Evolutionary conservation across 2,888 invertebrate genomes (phyloP).

Genomic region (Diploptera punctata): DNA sequence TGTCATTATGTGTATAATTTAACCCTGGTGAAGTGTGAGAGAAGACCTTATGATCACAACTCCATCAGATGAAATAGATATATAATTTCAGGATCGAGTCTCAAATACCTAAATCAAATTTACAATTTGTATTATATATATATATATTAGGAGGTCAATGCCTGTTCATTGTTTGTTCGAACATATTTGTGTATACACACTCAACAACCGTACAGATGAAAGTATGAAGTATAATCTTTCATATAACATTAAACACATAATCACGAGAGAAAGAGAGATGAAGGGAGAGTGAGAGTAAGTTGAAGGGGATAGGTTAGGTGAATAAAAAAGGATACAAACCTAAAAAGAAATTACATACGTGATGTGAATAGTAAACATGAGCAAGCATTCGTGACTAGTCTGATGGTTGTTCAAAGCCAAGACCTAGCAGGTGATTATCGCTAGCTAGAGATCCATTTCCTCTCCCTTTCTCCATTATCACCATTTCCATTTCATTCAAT

Average conservation of each 20-base stretch:
- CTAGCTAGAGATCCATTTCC: neutral
- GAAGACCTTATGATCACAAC: too few relatives aligned
- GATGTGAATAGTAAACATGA: conserved; percentile 13
- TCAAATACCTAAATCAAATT: too few relatives aligned
- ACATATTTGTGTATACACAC: neutral
- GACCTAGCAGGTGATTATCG: conserved; percentile 1
- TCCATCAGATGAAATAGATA: too few relatives aligned
- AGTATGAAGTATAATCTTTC: conserved; percentile 7
- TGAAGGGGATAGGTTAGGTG: neutral
- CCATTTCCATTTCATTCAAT: too few relatives aligned
- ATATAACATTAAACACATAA: conserved; percentile 4
- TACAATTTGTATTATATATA: too few relatives aligned
- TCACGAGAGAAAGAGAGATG: neutral
- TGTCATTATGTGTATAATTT: too few relatives aligned
- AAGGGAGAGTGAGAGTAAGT: neutral
- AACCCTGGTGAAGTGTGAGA: too few relatives aligned
- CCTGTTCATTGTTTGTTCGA: too few relatives aligned
- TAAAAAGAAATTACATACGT: conserved; percentile 16
- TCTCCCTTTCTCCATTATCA: too few relatives aligned
- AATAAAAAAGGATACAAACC: neutral
- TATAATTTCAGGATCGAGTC: too few relatives aligned
- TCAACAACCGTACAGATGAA: conserved; percentile 2
- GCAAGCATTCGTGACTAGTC: conserved; percentile 1
- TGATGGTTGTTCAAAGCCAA: neutral
- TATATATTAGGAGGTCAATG: too few relatives aligned